phyloP scores from a whole-genome alignment of 2,113 vertebrate genomes.

The Orthonyx spaldingii region DNA sequence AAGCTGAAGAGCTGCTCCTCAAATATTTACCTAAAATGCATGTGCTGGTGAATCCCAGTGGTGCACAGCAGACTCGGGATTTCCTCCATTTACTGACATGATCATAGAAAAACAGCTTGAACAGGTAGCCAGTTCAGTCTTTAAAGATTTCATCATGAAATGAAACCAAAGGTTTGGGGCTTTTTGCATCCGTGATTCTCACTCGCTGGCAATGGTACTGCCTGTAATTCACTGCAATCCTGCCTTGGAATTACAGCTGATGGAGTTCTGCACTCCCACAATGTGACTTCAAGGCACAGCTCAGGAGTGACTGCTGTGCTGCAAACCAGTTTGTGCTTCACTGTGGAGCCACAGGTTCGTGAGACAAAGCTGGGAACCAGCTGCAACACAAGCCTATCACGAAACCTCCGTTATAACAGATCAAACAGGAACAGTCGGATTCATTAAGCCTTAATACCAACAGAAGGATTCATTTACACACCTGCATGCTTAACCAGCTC shows the following conservation, averaged over 20 bases:
- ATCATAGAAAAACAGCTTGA: background rate
- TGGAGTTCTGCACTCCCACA: background rate
- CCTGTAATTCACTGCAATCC: rapidly evolving
- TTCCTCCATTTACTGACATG: background rate
- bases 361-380: background rate
- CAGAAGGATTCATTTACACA: background rate
- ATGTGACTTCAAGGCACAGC: background rate
- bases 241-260: background rate
- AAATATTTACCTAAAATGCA: background rate
- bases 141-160: background rate
- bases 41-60: background rate
- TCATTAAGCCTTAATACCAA: background rate
- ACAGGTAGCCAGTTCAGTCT: background rate
- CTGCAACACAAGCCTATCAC: background rate
- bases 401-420: background rate
- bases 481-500: background rate
- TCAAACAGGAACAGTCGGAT: background rate
- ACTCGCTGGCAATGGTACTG: background rate
- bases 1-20: background rate
- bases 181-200: background rate
- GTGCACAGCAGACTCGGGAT: background rate
- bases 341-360: background rate
- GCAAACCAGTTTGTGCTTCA: background rate
- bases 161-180: background rate
- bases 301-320: background rate